Evolutionary conservation across 1,140 invertebrate genomes (phyloP).

Genomic region (Leptinotarsa lineolata): DNA sequence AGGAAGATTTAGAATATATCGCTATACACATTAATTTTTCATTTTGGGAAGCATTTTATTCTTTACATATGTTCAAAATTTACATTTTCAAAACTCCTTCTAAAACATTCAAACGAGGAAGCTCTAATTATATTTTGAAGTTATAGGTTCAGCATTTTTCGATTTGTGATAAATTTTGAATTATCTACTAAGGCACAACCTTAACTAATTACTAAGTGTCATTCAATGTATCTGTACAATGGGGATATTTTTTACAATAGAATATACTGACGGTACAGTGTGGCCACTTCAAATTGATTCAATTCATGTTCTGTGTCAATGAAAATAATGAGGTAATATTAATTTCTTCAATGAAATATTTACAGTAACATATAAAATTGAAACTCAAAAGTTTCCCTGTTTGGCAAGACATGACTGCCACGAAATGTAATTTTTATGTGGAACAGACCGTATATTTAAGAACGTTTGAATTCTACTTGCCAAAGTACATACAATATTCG

Average conservation of each 20-base stretch:
- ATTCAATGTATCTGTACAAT: conserved; percentile 3
- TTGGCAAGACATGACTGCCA: too few relatives aligned
- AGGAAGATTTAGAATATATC: conserved; percentile 53
- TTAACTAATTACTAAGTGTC: conserved; percentile 33
- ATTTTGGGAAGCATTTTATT: conserved; percentile 43
- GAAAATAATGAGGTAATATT: too few relatives aligned
- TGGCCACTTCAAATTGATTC: too few relatives aligned
- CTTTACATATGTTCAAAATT: conserved; percentile 2
- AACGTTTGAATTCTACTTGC: too few relatives aligned
- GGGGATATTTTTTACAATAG: neutral
- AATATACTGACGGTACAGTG: neutral
- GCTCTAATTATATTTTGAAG: conserved; percentile 42
- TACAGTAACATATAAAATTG: too few relatives aligned
- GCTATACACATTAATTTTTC: conserved; percentile 37
- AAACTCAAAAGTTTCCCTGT: too few relatives aligned
- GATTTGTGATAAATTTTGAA: conserved; percentile 48
- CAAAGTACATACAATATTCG: too few relatives aligned
- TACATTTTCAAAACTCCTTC: conserved; percentile 40
- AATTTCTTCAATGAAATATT: too few relatives aligned
- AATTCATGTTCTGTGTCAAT: too few relatives aligned
- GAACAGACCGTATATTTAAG: too few relatives aligned
- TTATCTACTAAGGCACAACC: conserved; percentile 54
- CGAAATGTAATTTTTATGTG: too few relatives aligned
- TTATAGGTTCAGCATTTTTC: conserved; percentile 22
- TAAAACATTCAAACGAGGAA: conserved; percentile 39